Conservation (phyloP, 2,888 invertebrate genomes). For the Patella caerulea region DNA sequence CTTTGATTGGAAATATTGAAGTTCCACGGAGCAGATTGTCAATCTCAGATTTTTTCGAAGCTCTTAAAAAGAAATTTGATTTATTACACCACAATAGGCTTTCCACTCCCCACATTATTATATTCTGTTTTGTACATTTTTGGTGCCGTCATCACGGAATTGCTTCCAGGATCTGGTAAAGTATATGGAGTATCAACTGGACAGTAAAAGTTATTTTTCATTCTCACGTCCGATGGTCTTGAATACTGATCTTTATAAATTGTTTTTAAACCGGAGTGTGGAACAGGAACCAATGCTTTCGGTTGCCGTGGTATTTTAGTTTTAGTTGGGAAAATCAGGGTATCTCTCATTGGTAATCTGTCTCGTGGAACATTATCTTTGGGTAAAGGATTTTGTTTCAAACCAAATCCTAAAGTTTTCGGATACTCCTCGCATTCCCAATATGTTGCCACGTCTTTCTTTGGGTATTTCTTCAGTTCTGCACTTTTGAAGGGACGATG, state of each 20-base stretch:
- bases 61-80: no score
- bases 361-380: constrained; percentile 68
- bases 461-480: constrained; percentile 67
- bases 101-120: constrained; percentile 67
- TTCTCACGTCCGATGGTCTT: constrained; percentile 68
- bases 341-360: constrained; percentile 69
- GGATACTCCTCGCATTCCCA: constrained; percentile 72
- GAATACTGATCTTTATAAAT: constrained; percentile 62
- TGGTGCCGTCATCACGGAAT: constrained; percentile 67
- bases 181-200: constrained; percentile 70
- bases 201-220: constrained; percentile 66
- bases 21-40: no score
- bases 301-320: constrained; percentile 67
- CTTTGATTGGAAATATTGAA: no score
- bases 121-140: constrained; percentile 72
- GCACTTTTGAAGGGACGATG: constrained; percentile 66
- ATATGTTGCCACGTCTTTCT: constrained; percentile 70
- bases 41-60: no score
- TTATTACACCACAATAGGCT: constrained; percentile 64
- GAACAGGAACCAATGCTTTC: constrained; percentile 64
- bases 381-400: constrained; percentile 68
- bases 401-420: constrained; percentile 70
- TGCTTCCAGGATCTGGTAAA: constrained; percentile 65
- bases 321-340: constrained; percentile 66
- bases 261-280: constrained; percentile 68